Percentiles rank a stretch among this genome's conserved stretches.
phyloP scores from a whole-genome alignment of 2,113 vertebrate genomes.

The Syngnathus typhle region DNA sequence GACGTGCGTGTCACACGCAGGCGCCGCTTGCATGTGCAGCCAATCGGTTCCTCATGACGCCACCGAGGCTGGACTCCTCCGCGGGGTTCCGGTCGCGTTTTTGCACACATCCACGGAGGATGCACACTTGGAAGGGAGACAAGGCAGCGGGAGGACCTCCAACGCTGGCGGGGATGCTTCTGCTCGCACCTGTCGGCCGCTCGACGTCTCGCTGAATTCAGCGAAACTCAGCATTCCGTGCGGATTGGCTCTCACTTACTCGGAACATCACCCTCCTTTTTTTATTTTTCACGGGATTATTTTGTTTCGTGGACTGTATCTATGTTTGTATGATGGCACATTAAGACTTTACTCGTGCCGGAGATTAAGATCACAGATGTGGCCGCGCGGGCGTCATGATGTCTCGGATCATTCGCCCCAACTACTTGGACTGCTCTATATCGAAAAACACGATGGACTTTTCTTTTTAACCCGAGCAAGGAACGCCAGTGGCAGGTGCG shows the following conservation, averaged over 20 bases:
- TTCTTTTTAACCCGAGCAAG: conserved; percentile 21
- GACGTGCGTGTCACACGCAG: conserved; percentile 70
- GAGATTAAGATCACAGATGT: conserved; percentile 36
- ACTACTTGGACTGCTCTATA: conserved; percentile 21
- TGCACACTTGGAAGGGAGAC: conserved; percentile 49
- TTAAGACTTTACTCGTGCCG: conserved; percentile 3
- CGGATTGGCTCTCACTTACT: conserved; percentile 34
- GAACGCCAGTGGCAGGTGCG: conserved; percentile 18
- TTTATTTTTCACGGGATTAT: neutral
- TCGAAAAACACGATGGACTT: conserved; percentile 34
- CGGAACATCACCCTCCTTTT: neutral
- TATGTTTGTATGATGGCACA: neutral
- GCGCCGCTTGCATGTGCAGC: conserved; percentile 76
- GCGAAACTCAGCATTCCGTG: conserved; percentile 27
- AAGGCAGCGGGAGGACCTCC: conserved; percentile 42
- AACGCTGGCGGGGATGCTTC: conserved; percentile 40
- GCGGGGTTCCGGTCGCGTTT: conserved; percentile 75
- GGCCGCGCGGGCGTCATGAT: conserved; percentile 12
- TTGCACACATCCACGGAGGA: conserved; percentile 80
- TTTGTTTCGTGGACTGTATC: conserved; percentile 13
- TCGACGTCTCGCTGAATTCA: conserved; percentile 27
- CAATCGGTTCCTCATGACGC: conserved; percentile 91
- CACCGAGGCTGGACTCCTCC: conserved; percentile 83
- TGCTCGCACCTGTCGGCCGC: conserved; percentile 62
- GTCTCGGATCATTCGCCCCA: conserved; percentile 36